Evolutionary conservation across 1,140 invertebrate genomes (phyloP), one percentile per base, ranked within the genome.

Genomic region (Oreohelix idahoensis): DNA sequence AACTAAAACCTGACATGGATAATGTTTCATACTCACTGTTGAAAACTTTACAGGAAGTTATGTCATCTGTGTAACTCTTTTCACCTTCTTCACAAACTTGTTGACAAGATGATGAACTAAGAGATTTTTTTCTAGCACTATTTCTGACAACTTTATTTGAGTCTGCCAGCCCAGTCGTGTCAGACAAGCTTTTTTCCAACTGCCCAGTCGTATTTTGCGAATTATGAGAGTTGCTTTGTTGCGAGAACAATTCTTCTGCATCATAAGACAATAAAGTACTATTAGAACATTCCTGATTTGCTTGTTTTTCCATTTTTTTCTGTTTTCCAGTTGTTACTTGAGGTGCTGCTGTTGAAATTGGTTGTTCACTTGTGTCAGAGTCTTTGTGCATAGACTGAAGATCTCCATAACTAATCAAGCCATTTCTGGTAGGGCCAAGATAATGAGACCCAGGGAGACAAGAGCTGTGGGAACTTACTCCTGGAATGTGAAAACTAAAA

Each of bases 381-480:
- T 82, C 80, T 58, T 82, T 13, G 23, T 75, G 58, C 49, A 74
- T 20, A n/a, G 70, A 74, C 51, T 82, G 80, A 39, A 82, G 70
- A 70, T 82, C 80, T 38, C 71, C 80, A 58, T 71, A 74, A 1
- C 80, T 45, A 53, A 82, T 45, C 2, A 49, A 36, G 8, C 45
- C 36, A 58, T 73, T 26, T 63, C 45, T 75, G 4, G 74, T 32
- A 17, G 49, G 29, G 69, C 29, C 69, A 51, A 35, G 15, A 51
- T 81, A 71, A 42, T 49, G 26, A 20, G 45, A 32, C 29, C 13
- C 29, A 0, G 69, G 63, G 20, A 71, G 35, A 26, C 36, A 13
- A 29, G 49, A 45, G 49, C 75, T 53, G 17, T 51, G 49, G 29
- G 73, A 75, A 36, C 17, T 74, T 39, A 15, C 80, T 11, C 71